Conservation (phyloP, 2,888 invertebrate species). For the Mythimna ferrago region DNA sequence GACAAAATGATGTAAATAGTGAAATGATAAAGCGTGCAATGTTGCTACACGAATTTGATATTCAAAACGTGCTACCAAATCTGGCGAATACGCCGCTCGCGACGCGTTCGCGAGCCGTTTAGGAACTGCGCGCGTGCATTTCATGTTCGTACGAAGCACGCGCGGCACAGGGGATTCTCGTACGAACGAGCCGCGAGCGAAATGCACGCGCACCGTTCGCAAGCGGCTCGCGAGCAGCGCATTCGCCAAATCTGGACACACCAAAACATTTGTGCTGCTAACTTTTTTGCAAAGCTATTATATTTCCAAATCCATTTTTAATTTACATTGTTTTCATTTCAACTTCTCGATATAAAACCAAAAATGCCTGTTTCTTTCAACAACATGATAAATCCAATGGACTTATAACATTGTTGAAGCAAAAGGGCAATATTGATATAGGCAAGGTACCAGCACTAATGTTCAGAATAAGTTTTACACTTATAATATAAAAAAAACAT, state of each 20-base stretch:
- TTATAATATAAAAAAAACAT: conserved; percentile 7
- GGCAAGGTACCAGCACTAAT: conserved; percentile 12
- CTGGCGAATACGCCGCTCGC: too few relatives aligned
- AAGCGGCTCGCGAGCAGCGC: too few relatives aligned
- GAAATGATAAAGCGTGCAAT: conserved; percentile 52
- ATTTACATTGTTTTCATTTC: background rate
- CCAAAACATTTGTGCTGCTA: conserved; percentile 17
- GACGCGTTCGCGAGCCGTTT: too few relatives aligned
- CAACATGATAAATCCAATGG: too few relatives aligned
- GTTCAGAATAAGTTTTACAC: conserved; percentile 14
- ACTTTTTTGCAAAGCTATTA: background rate
- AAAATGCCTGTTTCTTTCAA: background rate
- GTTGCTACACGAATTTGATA: conserved; percentile 34
- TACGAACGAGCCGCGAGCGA: too few relatives aligned
- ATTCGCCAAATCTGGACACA: too few relatives aligned
- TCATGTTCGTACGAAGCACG: too few relatives aligned
- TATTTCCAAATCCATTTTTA: background rate
- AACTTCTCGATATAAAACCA: background rate
- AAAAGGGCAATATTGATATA: conserved; percentile 12
- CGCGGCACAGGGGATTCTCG: too few relatives aligned
- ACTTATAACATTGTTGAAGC: too few relatives aligned
- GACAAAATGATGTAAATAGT: conserved; percentile 32
- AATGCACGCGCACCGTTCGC: too few relatives aligned
- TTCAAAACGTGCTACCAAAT: background rate
- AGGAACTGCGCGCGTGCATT: too few relatives aligned